These are phyloP conservation scores for Hemicordylus capensis DNA, from an alignment of 2,113 vertebrate genomes.

Conservation along the genomic window DNA sequence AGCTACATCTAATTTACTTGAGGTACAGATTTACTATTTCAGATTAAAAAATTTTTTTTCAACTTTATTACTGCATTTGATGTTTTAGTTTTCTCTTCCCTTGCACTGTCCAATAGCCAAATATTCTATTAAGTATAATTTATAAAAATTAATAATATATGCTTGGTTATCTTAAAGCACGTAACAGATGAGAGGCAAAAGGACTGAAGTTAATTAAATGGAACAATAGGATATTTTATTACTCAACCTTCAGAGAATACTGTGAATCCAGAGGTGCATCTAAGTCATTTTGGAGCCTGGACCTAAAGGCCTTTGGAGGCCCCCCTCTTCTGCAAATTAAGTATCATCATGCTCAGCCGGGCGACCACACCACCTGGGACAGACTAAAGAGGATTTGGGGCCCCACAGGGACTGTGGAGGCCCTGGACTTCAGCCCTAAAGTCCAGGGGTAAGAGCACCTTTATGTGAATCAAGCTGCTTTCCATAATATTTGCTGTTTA, in stretches of 20 bases:
- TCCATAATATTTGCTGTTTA: not conserved
- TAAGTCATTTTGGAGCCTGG: no score
- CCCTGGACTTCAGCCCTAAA: no score
- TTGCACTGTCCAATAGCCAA: not conserved
- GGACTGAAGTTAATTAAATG: slow-evolving; percentile 36
- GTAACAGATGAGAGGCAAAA: not conserved
- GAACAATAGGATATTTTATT: not conserved
- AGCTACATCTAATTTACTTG: not conserved
- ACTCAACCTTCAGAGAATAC: not conserved
- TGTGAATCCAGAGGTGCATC: no score
- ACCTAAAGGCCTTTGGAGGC: no score
- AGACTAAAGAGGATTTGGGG: no score
- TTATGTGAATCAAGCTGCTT: slow-evolving; percentile 2
- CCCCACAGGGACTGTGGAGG: no score
- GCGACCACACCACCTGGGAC: no score
- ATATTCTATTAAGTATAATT: slow-evolving; percentile 24
- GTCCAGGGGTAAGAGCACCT: no score
- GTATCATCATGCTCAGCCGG: no score
- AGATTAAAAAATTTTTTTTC: not conserved
- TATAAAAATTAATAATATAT: slow-evolving; percentile 33
- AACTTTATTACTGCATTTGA: not conserved
- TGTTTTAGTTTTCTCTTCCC: not conserved
- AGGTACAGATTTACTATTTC: not conserved
- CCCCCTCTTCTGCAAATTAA: no score
- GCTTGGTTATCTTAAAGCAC: slow-evolving; percentile 22